Conservation (phyloP, 2,113 vertebrate species). For the Ifrita kowaldi region DNA sequence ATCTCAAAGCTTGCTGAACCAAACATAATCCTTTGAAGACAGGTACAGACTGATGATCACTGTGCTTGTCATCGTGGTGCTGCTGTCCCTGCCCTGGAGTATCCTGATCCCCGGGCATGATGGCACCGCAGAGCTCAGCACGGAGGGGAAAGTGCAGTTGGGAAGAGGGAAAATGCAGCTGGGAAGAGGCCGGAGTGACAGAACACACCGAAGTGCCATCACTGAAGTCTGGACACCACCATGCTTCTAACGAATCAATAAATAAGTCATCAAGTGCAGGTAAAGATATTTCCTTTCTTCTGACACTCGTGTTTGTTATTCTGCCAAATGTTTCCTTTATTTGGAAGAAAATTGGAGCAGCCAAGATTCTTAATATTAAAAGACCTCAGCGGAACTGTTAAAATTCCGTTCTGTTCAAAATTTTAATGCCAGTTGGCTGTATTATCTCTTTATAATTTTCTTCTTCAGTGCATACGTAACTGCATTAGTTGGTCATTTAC, state of each 20-base stretch:
- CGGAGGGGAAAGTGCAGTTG: not conserved
- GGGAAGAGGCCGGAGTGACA: not conserved
- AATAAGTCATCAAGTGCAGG: not conserved
- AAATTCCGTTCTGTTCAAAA: not conserved
- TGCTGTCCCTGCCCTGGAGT: not conserved
- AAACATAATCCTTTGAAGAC: constrained; percentile 46
- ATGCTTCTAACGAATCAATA: not conserved
- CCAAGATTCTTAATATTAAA: not conserved
- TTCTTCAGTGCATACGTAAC: not conserved
- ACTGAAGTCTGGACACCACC: not conserved
- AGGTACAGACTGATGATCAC: constrained; percentile 22
- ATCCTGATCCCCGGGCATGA: not conserved
- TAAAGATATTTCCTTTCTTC: not conserved
- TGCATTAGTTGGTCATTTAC: constrained; percentile 31
- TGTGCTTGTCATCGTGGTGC: not conserved
- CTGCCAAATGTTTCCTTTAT: not conserved
- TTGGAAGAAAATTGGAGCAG: not conserved
- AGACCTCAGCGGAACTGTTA: not conserved
- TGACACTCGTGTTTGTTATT: not conserved
- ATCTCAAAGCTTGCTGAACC: constrained; percentile 53
- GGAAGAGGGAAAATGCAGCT: not conserved
- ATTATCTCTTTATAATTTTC: not conserved
- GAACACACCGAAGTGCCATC: not conserved
- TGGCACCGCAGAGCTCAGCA: accelerated
- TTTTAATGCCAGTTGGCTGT: not conserved